These are phyloP conservation scores for Adrianichthys oophorus DNA, from an alignment of 2,797 vertebrate genomes.

Conservation along the genomic window DNA sequence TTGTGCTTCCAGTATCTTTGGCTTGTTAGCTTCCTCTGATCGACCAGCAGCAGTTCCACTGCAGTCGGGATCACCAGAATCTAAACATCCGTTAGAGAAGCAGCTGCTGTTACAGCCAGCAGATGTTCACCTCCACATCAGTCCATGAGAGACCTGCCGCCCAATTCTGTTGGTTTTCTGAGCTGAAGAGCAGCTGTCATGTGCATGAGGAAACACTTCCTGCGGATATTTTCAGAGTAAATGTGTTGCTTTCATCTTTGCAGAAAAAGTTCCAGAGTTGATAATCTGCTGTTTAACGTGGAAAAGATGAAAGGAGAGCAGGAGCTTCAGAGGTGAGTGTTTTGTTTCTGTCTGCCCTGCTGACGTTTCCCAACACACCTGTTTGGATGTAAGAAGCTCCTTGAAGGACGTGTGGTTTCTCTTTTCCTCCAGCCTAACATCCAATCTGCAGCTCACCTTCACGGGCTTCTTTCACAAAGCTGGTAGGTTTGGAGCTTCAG, in stretches of 20 bases:
- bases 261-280: constrained; percentile 91
- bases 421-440: constrained; percentile 80
- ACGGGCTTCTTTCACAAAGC: constrained; percentile 98
- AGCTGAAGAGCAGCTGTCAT: too few species aligned
- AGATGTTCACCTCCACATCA: too few species aligned
- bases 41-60: constrained; percentile 4
- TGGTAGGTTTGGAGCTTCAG: constrained; percentile 76
- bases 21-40: constrained; percentile 35
- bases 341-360: background rate
- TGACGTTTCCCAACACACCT: background rate
- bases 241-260: constrained; percentile 11
- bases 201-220: background rate
- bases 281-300: constrained; percentile 92
- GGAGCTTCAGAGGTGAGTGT: constrained; percentile 88
- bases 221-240: background rate
- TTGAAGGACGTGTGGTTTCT: background rate
- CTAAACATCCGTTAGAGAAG: too few species aligned
- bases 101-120: too few species aligned
- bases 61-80: too few species aligned
- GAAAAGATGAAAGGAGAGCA: constrained; percentile 93
- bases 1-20: constrained; percentile 27
- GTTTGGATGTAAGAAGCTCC: background rate
- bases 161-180: too few species aligned
- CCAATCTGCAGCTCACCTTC: constrained; percentile 96
- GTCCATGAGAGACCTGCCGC: too few species aligned